Base-by-base conservation (phyloP, 2,113 vertebrate genomes). In the Perognathus longimembris region DNA sequence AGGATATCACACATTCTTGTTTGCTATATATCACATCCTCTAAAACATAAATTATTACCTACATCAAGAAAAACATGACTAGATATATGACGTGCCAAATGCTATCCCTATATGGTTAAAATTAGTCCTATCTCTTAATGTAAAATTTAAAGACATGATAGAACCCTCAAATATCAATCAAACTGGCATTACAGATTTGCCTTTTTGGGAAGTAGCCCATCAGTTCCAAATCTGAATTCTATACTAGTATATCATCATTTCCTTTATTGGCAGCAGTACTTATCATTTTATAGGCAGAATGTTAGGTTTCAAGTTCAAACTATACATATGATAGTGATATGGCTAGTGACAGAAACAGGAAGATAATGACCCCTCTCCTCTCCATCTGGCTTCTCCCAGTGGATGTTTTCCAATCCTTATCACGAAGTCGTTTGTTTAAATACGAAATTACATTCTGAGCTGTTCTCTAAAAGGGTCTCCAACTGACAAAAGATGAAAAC, bases 101-200 rank as follows among this genome's bases (percentile, higher is more conserved):
- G 38, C 38, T 45, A 84, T 11, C 54, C 75, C 4, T 42, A 82
- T 77, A 73, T 26, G 73, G 71, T 90, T 12, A 88, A 38, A 82
- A 57, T 81, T 32, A 80, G 38, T 74, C 69, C 82, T 77, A 26
- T 40, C n/a, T n/a, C n/a, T n/a, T 12, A 66, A 28, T 66, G 61
- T 26, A 36, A 94, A 67, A n/a, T 67, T 81, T 90, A 92, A 94
- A 95, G 79, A 76, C 30, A 36, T 22, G 69, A 66, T 0, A 85
- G 74, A 95, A 67, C 57, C 85, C 61, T 82, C 30, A 90, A 88
- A 85, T 36, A 71, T 50, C 18, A 79, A 63, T 38, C n/a, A 26
- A 81, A 59, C 12, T 63, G 80, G 20, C 17, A 89, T 22, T 74
- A 74, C 78, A 90, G 40, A 85, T 40, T 21, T 38, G 59, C 2